Base-by-base conservation (phyloP, 2,797 vertebrate genomes). In the Martes flavigula region DNA sequence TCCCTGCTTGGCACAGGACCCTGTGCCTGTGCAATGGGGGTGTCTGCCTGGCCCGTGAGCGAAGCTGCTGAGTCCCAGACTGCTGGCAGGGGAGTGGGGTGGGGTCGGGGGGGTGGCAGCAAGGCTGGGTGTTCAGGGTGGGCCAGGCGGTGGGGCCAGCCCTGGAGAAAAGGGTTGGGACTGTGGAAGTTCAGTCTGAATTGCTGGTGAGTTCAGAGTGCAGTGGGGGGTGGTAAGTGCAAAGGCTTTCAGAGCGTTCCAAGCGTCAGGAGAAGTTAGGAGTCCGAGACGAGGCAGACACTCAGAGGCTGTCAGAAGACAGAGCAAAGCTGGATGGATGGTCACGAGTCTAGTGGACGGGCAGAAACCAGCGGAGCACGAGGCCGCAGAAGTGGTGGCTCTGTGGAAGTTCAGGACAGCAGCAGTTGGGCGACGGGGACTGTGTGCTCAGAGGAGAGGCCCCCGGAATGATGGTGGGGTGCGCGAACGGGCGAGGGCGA, bases 351-450 rank as follows among this genome's bases (percentile, higher is more conserved):
- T 21, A 10, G 23, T 7, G 78, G 64, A 23, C 3, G 27, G 32
- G 70, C 35, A 15, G 23, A 93, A 54, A 7, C 9, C 7, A 11
- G 9, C n/a, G 70, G 35, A 32, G 4, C 17, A 6, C 10, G 25
- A 25, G 25, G 58, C 58, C 1, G 3, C 58, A 25, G 10, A 17
- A 12, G 6, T 20, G 56, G 43, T 0, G 48, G 32, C 1, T 10
- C 0, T 27, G 62, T 7, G 27, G 23, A 15, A 54, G 48, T 5
- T 1, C n/a, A 18, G 12, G 79, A 25, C 4, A 5, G 27, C 20
- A 9, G 51, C 32, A 23, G 20, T 0, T 10, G 1, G 43, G 30
- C 21, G 1, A 2, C 7, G 5, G 9, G 32, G 15, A 3, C 3
- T 4, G 17, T 11, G 3, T 32, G 78, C 54, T 17, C 5, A 2